phyloP scores from a whole-genome alignment of 2,113 vertebrate species.

The Actenoides lindsayi region DNA sequence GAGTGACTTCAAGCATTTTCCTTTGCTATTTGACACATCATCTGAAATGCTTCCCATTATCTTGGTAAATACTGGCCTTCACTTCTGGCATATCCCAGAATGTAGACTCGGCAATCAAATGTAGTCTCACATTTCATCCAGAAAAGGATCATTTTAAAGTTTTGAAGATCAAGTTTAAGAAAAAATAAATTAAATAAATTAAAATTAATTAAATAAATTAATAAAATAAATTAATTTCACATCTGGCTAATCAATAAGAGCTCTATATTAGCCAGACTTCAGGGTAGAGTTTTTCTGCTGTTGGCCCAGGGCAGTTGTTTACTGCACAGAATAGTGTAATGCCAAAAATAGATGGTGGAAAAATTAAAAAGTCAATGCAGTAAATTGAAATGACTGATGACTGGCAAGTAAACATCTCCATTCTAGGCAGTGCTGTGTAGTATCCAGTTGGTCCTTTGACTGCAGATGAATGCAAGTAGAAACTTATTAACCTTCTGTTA shows the following conservation, averaged over 20 bases:
- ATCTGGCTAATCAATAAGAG: background rate
- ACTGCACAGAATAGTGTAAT: slow-evolving; percentile 13
- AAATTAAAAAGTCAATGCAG: slow-evolving; percentile 68
- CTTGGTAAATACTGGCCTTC: background rate
- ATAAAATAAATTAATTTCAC: background rate
- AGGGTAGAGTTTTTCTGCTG: slow-evolving; percentile 16
- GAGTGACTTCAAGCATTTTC: background rate
- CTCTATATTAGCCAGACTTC: slow-evolving; percentile 1
- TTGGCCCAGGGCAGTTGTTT: background rate
- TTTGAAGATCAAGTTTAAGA: background rate
- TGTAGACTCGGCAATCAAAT: background rate
- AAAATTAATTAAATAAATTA: too few species aligned
- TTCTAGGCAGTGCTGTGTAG: background rate
- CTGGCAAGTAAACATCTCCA: slow-evolving; percentile 13
- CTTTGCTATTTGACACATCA: background rate
- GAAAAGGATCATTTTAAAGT: background rate
- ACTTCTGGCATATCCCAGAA: background rate
- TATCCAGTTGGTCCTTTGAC: slow-evolving; percentile 18
- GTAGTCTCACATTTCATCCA: background rate
- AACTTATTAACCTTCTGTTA: slow-evolving; percentile 63
- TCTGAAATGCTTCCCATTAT: background rate
- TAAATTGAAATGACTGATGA: slow-evolving; percentile 55
- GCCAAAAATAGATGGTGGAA: background rate
- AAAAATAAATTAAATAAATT: too few species aligned
- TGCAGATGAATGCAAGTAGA: slow-evolving; percentile 28